Conservation (phyloP, 2,113 vertebrate species). For the Xerus inauris region DNA sequence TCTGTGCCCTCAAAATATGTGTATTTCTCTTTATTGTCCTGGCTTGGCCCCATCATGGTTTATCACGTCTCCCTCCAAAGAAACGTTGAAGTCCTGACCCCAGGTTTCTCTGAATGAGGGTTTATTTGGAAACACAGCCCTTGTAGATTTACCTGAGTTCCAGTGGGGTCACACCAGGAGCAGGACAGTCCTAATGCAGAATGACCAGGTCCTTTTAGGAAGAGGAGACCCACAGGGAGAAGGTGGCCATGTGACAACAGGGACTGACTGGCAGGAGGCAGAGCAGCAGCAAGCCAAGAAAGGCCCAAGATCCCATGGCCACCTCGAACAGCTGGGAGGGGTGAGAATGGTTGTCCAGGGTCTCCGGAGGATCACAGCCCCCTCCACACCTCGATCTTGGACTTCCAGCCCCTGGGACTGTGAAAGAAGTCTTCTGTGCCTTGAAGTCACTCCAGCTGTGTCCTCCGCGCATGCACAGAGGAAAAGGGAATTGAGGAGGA, state of each 20-base stretch:
- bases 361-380: fast-evolving
- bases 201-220: background rate
- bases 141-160: background rate
- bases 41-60: fast-evolving
- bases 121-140: background rate
- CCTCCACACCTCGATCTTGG: background rate
- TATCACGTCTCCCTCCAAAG: background rate
- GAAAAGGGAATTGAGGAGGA: fast-evolving
- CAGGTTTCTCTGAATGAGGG: background rate
- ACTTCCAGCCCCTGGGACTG: background rate
- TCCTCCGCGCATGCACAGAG: too few relatives aligned
- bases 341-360: too few relatives aligned
- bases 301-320: fast-evolving
- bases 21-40: background rate
- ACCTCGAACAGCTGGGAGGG: background rate
- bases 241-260: background rate
- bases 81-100: background rate
- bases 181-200: fast-evolving
- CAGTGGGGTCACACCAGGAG: too few relatives aligned
- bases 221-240: background rate
- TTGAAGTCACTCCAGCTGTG: fast-evolving
- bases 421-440: background rate
- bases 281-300: fast-evolving
- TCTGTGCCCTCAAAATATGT: fast-evolving
- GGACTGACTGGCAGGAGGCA: fast-evolving